phyloP scores from a whole-genome alignment of 2,113 vertebrate species.

The Pedionomus torquatus region DNA sequence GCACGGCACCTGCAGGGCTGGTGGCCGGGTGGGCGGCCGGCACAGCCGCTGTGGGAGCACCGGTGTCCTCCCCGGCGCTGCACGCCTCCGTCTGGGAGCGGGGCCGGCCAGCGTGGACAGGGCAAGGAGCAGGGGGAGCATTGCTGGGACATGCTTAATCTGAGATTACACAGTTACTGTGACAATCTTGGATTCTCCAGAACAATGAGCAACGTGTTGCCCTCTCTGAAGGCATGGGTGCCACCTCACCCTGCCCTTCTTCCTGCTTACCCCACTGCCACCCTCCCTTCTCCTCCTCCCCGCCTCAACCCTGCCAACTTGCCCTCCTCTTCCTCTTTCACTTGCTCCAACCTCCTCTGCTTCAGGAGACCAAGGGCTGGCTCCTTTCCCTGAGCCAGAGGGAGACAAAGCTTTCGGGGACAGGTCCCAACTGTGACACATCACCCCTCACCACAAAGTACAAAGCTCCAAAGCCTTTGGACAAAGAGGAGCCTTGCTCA shows the following conservation, averaged over 20 bases:
- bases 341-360: neutral
- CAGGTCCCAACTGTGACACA: neutral
- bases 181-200: neutral
- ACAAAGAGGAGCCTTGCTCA: neutral
- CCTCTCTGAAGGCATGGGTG: neutral
- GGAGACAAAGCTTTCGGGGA: neutral
- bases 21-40: fast-evolving
- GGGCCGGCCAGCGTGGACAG: fast-evolving
- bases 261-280: neutral
- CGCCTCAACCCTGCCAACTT: neutral
- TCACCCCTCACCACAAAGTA: neutral
- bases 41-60: no score
- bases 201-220: neutral
- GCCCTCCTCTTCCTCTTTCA: neutral
- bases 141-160: neutral
- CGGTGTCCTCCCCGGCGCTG: fast-evolving
- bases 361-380: neutral
- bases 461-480: neutral
- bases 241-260: neutral
- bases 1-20: neutral
- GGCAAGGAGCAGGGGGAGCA: neutral
- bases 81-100: fast-evolving
- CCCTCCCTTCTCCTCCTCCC: neutral
- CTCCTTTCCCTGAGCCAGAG: neutral
- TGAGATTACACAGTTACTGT: neutral